Evolutionary conservation across 2,797 vertebrate genomes (phyloP), one percentile per base, ranked within the genome.

Genomic region (Melanotaenia parkinsoni): DNA sequence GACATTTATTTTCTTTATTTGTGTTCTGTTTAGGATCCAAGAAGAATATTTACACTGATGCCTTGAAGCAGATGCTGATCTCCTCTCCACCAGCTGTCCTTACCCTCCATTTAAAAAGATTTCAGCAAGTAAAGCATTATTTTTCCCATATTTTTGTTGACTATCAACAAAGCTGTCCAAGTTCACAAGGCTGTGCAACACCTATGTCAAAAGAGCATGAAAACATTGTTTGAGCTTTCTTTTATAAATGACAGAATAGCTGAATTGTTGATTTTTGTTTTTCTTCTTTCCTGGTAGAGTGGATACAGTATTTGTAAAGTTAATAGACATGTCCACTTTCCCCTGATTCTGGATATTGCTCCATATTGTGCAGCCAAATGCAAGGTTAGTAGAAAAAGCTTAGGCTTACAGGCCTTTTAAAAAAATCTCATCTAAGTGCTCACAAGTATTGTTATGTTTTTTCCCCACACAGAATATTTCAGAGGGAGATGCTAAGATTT

Each of bases 21-120:
- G 10, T 72, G 14, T 33, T 73, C 63, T 63, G 6, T 80, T 26
- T 54, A 98, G 97, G 94, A 77, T 90, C 94, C 82, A 96, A 94
- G 82, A 97, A 95, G 59, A 94, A 90, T 40, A 69, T 97, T 70
- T 99, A 99, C 92, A 99, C 96, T 1, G 95, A 99, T 67, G 98
- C 96, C 33, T 95, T 95, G 90, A 99, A 99, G 91, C 98, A 99
- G 92, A 99, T 99, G 95, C 88, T 99, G 3, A 96, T 99, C 79
- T 99, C 97, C 28, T 91, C 93, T 13, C 95, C 94, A 40, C 98
- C 98, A 77, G 96, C 95, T 45, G 82, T 99, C 77, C 96, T 99
- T 70, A 99, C 97, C 2, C 97, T 99, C 71, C 98, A 99, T 87
- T 89, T 99, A 74, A 99, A 99, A 88, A 95, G 98, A 89, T 99